Base-by-base conservation (phyloP, 2,888 invertebrate genomes). In the Octonoba sinensis region DNA sequence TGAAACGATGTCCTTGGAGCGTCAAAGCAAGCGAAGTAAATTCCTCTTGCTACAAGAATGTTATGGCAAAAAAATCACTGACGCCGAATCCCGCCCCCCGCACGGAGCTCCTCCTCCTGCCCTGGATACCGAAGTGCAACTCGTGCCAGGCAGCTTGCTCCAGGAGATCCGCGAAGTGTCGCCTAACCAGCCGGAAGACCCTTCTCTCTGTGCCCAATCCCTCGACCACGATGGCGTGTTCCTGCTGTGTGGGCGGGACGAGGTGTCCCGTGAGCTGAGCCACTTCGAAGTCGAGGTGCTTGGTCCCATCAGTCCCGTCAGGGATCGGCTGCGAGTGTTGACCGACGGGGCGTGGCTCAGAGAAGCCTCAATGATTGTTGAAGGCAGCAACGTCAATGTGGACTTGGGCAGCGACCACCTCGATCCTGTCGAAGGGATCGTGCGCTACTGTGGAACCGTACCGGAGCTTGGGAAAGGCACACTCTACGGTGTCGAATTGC, bases 381-480 rank as follows among this genome's bases (percentile, higher is more conserved):
- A 75, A 65, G 83, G 83, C 20, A 77, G 77, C 22, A 75, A 79
- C 59, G 84, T 84, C 3, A 76, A 79, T 66, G 84, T 84, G 20
- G 75, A 84, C 60, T 72, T 83, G 54, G 79, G 81, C 47, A 78
- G 67, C 27, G 77, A 78, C 59, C 36, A 36, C 8, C 49, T 75
- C 24, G 82, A 82, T 54, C 79, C 82, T 44, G 79, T 77, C 6
- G 82, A 82, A 69, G 84, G 84, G 22, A 76, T 84, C 44, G 82
- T 84, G 47, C 59, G 78, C 15, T 84, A 75, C 49, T 83, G 79
- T 62, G 84, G 84, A 6, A 59, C 70, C 44, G 84, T 84, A 18
- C 82, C 84, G 13, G 84, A 84, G 46, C 56, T 84, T n/a, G 84
- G 84, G 57, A 78, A 83, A 59, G 84, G 84, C 8, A 79, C 79